These are phyloP conservation scores for Dysdera silvatica DNA, from an alignment of 1,140 invertebrate species.

Conservation along the genomic window DNA sequence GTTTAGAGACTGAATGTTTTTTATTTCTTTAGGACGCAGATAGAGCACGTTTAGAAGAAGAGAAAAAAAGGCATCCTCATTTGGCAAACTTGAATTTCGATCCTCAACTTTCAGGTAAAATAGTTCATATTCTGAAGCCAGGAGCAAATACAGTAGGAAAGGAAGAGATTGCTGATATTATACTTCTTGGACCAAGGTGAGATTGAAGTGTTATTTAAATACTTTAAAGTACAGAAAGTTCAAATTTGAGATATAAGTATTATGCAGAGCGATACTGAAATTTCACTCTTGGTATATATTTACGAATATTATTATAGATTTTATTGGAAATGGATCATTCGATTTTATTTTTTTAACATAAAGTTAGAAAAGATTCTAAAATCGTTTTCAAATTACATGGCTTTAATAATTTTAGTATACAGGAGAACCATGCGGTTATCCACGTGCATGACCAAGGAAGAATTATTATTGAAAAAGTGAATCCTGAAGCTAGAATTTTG, in stretches of 20 bases:
- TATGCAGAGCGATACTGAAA: too few species aligned
- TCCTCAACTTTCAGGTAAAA: slow-evolving; percentile 51
- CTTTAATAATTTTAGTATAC: slow-evolving; percentile 44
- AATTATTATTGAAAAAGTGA: slow-evolving; percentile 47
- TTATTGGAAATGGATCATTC: too few species aligned
- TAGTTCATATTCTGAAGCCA: slow-evolving; percentile 50
- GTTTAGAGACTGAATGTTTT: background rate
- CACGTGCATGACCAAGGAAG: slow-evolving; percentile 43
- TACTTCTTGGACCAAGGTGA: slow-evolving; percentile 52
- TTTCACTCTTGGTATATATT: too few species aligned
- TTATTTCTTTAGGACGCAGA: slow-evolving; percentile 16
- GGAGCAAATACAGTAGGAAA: slow-evolving; percentile 49
- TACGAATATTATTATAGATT: too few species aligned
- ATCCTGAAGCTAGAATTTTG: slow-evolving; percentile 47
- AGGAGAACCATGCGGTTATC: slow-evolving; percentile 51
- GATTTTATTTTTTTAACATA: too few species aligned
- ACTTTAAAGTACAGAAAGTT: background rate
- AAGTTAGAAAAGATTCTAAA: background rate
- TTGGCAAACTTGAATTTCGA: slow-evolving; percentile 57
- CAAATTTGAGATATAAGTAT: too few species aligned
- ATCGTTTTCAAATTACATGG: slow-evolving; percentile 15
- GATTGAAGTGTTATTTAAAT: slow-evolving; percentile 3
- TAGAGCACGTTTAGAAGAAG: slow-evolving; percentile 41
- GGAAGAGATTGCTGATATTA: slow-evolving; percentile 45
- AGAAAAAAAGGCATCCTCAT: slow-evolving; percentile 50